Conservation (phyloP, 2,797 vertebrate genomes). For the Platyrinchus mystaceus region DNA sequence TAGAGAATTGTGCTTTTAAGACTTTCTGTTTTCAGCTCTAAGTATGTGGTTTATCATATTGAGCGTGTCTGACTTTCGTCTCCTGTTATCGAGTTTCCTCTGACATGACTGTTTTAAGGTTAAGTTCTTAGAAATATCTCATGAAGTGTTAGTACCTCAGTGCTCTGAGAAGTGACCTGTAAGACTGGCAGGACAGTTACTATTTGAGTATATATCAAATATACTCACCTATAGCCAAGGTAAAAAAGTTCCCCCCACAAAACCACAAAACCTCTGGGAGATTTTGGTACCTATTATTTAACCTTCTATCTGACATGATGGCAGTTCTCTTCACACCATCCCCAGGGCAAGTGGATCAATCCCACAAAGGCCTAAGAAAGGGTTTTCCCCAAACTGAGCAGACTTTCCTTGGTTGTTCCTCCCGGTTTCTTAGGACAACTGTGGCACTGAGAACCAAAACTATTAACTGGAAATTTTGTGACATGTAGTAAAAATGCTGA, state of each 20-base stretch:
- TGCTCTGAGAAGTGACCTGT: background rate
- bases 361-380: background rate
- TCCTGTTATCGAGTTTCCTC: background rate
- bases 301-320: background rate
- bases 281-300: background rate
- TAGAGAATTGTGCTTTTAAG: background rate
- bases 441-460: no score
- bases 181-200: background rate
- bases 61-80: background rate
- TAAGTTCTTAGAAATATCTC: background rate
- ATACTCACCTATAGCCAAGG: background rate
- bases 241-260: background rate
- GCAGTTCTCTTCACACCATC: background rate
- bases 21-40: background rate
- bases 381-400: background rate
- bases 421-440: background rate
- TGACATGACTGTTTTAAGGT: background rate
- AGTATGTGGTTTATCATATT: background rate
- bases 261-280: background rate
- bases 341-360: background rate
- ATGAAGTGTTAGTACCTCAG: background rate
- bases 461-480: no score
- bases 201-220: background rate
- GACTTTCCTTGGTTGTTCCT: background rate
- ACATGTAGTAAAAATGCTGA: no score